phyloP scores from a whole-genome alignment of 2,797 vertebrate genomes.

The Atherinosoma microstoma region DNA sequence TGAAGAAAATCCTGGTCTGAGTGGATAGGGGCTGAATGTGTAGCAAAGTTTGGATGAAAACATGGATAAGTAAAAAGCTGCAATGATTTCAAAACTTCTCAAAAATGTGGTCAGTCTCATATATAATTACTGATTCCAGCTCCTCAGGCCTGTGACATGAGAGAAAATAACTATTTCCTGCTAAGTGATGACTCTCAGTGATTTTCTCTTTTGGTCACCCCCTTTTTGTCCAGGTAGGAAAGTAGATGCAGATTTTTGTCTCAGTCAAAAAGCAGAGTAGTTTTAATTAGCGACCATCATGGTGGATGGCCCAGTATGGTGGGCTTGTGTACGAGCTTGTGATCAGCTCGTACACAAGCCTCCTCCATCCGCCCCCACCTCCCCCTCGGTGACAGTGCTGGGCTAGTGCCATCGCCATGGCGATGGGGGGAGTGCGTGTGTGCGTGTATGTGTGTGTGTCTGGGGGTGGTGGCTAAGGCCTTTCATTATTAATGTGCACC shows the following conservation, averaged over 20 bases:
- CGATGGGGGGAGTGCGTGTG: slow-evolving; percentile 73
- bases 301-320: slow-evolving; percentile 69
- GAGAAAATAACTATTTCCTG: slow-evolving; percentile 65
- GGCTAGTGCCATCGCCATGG: slow-evolving; percentile 87
- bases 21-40: slow-evolving; percentile 11
- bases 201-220: slow-evolving; percentile 32
- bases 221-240: slow-evolving; percentile 63
- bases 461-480: slow-evolving; percentile 81
- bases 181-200: slow-evolving; percentile 52
- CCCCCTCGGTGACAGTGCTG: slow-evolving; percentile 82
- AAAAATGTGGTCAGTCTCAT: slow-evolving; percentile 46
- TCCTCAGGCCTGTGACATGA: slow-evolving; percentile 55
- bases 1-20: not conserved
- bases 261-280: slow-evolving; percentile 62
- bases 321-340: slow-evolving; percentile 70
- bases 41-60: slow-evolving; percentile 40
- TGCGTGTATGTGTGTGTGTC: slow-evolving; percentile 48
- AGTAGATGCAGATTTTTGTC: slow-evolving; percentile 66
- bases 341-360: slow-evolving; percentile 11
- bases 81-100: slow-evolving; percentile 20
- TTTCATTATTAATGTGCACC: slow-evolving; percentile 90
- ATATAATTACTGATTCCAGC: slow-evolving; percentile 60
- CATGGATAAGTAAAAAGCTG: slow-evolving; percentile 24
- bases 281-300: slow-evolving; percentile 77
- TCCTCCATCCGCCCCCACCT: slow-evolving; percentile 43